These are phyloP conservation scores for Macquaria ambigua DNA, from an alignment of 2,113 vertebrate species.

Conservation along the genomic window DNA sequence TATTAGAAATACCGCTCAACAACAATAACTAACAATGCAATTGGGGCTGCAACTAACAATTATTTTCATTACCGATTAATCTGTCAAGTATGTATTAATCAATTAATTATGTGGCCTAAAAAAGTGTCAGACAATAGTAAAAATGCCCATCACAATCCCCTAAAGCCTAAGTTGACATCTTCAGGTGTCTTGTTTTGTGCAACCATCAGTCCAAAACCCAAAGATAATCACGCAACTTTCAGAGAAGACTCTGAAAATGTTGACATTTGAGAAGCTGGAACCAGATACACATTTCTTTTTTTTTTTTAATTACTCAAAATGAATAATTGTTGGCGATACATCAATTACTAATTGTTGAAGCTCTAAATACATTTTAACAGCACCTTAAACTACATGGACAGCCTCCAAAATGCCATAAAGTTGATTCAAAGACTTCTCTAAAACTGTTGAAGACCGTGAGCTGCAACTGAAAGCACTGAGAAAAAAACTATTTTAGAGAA, in stretches of 20 bases:
- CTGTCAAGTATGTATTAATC: background rate
- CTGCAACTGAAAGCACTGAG: background rate
- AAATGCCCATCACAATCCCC: no score
- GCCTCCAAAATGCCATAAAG: background rate
- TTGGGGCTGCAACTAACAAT: background rate
- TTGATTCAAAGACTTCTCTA: background rate
- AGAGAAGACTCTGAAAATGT: no score
- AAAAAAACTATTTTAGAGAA: background rate
- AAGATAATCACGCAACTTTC: background rate
- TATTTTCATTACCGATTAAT: background rate
- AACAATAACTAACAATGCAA: background rate
- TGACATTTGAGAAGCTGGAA: no score
- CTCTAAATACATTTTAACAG: background rate
- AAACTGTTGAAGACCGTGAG: background rate
- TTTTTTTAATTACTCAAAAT: no score
- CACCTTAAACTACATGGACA: background rate
- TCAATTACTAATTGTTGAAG: background rate
- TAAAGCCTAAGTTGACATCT: background rate
- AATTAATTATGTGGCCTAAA: background rate
- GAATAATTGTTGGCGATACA: no score
- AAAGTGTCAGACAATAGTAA: no score
- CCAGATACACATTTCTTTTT: no score
- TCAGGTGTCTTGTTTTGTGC: background rate
- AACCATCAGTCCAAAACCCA: background rate
- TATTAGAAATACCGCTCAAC: background rate